These are phyloP conservation scores for Piprites chloris DNA, from an alignment of 2,113 vertebrate species.

Conservation along the genomic window DNA sequence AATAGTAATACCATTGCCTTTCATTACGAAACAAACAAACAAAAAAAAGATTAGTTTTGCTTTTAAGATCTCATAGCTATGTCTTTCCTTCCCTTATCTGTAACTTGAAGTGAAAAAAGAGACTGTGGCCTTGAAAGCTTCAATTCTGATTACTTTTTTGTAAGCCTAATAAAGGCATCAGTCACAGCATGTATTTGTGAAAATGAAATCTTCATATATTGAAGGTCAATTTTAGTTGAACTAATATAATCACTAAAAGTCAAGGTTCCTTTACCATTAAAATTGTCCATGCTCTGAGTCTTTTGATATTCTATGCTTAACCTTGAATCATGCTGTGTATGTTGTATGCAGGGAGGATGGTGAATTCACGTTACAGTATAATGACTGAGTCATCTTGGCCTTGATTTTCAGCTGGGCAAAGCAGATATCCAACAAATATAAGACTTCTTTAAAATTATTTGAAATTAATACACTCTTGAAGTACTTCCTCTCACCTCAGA, in stretches of 20 bases:
- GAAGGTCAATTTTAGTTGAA: constrained; percentile 74
- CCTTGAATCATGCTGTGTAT: constrained; percentile 63
- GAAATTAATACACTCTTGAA: constrained; percentile 58
- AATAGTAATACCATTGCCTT: background rate
- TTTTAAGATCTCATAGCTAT: constrained; percentile 30
- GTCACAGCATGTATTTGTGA: constrained; percentile 60
- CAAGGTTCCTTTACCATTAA: constrained; percentile 73
- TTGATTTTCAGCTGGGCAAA: constrained; percentile 49
- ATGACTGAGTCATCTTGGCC: constrained; percentile 25
- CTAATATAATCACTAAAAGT: constrained; percentile 70
- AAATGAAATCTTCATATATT: constrained; percentile 67
- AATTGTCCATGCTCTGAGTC: constrained; percentile 54
- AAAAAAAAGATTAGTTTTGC: constrained; percentile 17
- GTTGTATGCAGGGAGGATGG: constrained; percentile 7
- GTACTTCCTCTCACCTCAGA: background rate
- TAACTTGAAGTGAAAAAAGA: constrained; percentile 47
- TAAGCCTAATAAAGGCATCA: constrained; percentile 64
- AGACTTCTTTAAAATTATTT: constrained; percentile 46
- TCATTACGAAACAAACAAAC: constrained; percentile 34
- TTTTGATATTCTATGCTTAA: constrained; percentile 66
- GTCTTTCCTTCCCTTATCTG: constrained; percentile 39
- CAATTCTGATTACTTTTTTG: constrained; percentile 65
- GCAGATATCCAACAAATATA: background rate
- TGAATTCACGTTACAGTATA: background rate
- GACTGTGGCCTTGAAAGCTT: constrained; percentile 65